Conservation (phyloP, 1,140 invertebrate genomes). For the Eupristina koningsbergeri region DNA sequence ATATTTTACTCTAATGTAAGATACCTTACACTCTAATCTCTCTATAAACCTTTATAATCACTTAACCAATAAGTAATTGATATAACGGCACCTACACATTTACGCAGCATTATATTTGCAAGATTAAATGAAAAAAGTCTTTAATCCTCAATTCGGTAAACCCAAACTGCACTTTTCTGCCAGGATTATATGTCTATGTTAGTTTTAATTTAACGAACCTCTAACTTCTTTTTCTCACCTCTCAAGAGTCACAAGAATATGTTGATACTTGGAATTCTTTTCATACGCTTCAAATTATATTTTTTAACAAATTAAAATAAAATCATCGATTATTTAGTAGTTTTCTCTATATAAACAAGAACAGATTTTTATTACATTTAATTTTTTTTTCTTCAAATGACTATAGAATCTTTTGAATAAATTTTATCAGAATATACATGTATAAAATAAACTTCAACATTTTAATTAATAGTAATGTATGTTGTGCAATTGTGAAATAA, state of each 20-base stretch:
- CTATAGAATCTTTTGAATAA: too few relatives aligned
- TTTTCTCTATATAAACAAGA: background rate
- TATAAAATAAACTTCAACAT: too few relatives aligned
- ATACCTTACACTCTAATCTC: background rate
- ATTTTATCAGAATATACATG: too few relatives aligned
- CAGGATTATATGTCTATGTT: background rate
- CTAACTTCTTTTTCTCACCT: slow-evolving; percentile 27
- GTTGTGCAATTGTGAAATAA: too few relatives aligned
- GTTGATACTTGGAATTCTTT: background rate
- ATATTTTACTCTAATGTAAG: background rate
- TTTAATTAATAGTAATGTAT: too few relatives aligned
- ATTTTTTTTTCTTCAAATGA: too few relatives aligned
- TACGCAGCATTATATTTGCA: background rate
- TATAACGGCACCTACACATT: background rate
- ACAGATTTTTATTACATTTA: too few relatives aligned
- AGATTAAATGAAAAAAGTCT: background rate
- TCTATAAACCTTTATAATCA: background rate
- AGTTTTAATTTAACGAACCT: slow-evolving; percentile 39
- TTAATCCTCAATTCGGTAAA: slow-evolving; percentile 2
- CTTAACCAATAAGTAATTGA: background rate
- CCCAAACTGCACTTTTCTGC: background rate
- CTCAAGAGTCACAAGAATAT: background rate
- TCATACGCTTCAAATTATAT: slow-evolving; percentile 1
- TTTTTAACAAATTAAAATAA: slow-evolving; percentile 39
- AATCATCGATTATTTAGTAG: background rate